A percentile compares a stretch with the other conserved stretches of the same genome.
These are phyloP conservation scores for Lottia gigantea DNA, from an alignment of 2,888 invertebrate genomes.

Conservation along the genomic window DNA sequence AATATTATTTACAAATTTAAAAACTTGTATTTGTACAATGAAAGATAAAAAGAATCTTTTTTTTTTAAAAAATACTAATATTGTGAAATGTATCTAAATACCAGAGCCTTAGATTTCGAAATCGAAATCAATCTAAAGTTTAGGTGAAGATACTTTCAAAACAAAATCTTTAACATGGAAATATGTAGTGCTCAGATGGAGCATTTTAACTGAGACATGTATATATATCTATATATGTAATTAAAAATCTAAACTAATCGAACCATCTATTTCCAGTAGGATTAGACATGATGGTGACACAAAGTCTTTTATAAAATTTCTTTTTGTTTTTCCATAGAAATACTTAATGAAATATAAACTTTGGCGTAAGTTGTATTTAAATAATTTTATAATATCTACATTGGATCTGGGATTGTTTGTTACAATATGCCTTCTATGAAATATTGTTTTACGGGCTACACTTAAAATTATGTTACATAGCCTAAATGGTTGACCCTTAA, in stretches of 20 bases:
- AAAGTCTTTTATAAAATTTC: background rate
- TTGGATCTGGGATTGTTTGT: background rate
- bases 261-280: background rate
- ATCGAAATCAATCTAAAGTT: too few species aligned
- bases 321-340: background rate
- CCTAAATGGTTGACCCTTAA: background rate
- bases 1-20: too few species aligned
- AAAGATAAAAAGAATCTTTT: too few species aligned
- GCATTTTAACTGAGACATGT: too few species aligned
- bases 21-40: too few species aligned
- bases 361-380: background rate
- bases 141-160: too few species aligned
- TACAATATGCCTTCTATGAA: background rate
- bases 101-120: too few species aligned
- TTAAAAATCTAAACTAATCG: background rate
- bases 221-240: too few species aligned
- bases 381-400: conserved; percentile 2
- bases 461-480: conserved; percentile 1
- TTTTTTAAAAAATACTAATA: too few species aligned
- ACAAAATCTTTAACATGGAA: too few species aligned
- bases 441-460: background rate
- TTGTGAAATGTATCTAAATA: too few species aligned
- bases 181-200: too few species aligned
- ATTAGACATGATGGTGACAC: background rate
- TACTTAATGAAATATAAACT: background rate